A percentile compares a stretch with the other conserved stretches of the same genome.
phyloP scores from a whole-genome alignment of 2,113 vertebrate species.

The Probosciger aterrimus region DNA sequence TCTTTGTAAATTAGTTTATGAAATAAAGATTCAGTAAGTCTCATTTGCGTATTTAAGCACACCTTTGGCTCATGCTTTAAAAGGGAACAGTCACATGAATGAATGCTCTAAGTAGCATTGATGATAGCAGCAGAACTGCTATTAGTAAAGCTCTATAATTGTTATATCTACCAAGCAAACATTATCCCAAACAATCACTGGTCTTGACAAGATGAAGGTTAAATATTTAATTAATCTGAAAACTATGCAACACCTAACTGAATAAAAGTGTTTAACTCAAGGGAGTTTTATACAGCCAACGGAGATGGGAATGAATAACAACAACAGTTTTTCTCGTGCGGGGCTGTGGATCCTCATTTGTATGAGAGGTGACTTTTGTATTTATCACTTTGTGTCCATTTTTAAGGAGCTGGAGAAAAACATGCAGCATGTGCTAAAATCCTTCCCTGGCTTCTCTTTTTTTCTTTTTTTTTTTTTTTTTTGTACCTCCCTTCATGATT shows the following conservation, averaged over 20 bases:
- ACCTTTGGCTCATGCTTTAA: background rate
- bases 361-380: background rate
- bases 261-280: background rate
- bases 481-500: background rate
- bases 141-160: background rate
- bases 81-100: background rate
- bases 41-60: background rate
- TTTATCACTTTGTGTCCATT: background rate
- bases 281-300: background rate
- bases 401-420: background rate
- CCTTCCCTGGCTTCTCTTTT: background rate
- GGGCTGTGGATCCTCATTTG: background rate
- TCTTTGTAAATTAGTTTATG: background rate
- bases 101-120: background rate
- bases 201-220: background rate
- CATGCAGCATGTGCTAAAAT: rapidly evolving
- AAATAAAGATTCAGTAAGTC: background rate
- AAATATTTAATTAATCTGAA: background rate
- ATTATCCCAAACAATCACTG: background rate
- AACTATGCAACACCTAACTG: background rate
- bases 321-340: background rate
- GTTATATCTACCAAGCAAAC: background rate
- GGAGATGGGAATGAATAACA: background rate
- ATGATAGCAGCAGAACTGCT: background rate
- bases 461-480: background rate